phyloP scores from a whole-genome alignment of 2,797 vertebrate genomes.

The Rhynchotus rufescens region DNA sequence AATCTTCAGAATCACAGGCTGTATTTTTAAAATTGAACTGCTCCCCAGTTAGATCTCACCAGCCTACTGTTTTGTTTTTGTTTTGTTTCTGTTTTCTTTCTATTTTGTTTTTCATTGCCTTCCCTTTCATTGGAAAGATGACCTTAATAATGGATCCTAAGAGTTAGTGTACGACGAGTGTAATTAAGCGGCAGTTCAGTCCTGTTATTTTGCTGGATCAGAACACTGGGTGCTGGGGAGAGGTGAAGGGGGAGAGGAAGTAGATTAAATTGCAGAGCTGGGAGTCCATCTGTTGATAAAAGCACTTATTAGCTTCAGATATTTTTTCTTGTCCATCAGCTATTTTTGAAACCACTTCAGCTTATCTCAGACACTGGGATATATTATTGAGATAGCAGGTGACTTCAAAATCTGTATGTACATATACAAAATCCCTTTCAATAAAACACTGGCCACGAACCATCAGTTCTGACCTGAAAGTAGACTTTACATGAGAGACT shows the following conservation, averaged over 20 bases:
- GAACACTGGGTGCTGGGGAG: neutral
- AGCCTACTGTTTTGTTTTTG: neutral
- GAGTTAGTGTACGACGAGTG: accelerated
- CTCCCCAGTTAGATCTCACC: neutral
- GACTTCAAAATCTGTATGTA: neutral
- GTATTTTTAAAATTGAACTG: neutral
- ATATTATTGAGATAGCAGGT: neutral
- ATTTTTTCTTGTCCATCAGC: neutral
- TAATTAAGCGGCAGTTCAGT: neutral
- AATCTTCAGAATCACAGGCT: neutral
- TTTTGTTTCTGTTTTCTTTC: no score
- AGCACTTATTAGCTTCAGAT: neutral
- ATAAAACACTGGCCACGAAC: neutral
- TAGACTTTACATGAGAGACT: neutral
- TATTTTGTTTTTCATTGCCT: neutral
- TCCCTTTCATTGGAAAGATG: neutral
- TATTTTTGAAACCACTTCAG: neutral
- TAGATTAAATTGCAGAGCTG: neutral
- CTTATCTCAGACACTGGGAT: neutral
- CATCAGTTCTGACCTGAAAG: neutral
- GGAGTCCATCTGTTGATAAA: neutral
- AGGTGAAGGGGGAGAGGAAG: neutral
- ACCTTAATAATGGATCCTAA: neutral
- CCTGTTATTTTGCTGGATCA: neutral
- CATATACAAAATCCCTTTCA: neutral